Evolutionary conservation across 92 coral and sea anemone species (phyloP).

Genomic region (Porites rus): DNA sequence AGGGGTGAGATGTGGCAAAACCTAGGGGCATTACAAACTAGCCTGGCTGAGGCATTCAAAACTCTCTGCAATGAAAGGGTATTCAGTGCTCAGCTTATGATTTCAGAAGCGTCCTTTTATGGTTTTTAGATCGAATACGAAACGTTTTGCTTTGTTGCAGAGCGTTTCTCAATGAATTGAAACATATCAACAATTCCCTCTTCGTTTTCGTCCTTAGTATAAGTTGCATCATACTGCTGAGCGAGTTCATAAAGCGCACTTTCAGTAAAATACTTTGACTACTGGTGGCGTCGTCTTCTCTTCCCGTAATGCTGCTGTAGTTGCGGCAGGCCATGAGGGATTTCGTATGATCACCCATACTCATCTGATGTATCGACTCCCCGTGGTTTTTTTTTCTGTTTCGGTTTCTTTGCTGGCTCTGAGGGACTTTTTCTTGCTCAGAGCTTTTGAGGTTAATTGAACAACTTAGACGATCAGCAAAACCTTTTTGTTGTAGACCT

Average conservation of each 20-base stretch:
- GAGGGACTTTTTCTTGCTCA: background rate
- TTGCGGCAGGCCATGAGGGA: background rate
- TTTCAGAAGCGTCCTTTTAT: no score
- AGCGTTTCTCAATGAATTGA: background rate
- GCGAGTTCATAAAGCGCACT: constrained; percentile 21
- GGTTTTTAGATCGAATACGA: no score
- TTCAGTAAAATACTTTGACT: background rate
- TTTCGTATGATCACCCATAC: background rate
- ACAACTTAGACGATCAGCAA: background rate
- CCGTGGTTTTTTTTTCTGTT: background rate
- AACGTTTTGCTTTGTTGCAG: background rate
- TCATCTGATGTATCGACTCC: background rate
- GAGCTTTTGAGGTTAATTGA: background rate
- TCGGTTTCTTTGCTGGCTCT: background rate
- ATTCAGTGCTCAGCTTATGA: no score
- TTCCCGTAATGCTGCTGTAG: background rate
- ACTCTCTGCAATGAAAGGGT: no score
- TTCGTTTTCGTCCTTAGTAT: background rate
- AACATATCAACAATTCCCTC: constrained; percentile 10
- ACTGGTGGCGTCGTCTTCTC: background rate
- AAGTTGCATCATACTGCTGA: background rate
- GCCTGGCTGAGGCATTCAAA: no score
- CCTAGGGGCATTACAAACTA: no score
- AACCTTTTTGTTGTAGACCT: background rate
- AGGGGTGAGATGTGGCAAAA: no score